A percentile compares a stretch with the other conserved stretches of the same genome.
Evolutionary conservation across 1,140 invertebrate species (phyloP).

Genomic region (Sycobia sp.): DNA sequence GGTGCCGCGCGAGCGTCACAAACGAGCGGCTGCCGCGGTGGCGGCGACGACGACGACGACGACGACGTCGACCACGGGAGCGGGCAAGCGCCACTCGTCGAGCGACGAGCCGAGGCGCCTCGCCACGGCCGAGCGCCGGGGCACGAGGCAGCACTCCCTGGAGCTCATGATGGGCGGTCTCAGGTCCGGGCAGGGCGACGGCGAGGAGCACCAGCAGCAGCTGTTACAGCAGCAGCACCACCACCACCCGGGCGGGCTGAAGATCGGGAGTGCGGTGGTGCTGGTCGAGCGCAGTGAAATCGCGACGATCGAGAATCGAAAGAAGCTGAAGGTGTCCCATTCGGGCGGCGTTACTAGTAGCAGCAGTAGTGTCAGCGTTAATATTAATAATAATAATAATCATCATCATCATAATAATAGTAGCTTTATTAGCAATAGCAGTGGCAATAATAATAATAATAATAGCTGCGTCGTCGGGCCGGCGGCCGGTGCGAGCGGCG

Average conservation of each 20-base stretch:
- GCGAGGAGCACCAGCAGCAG: no score
- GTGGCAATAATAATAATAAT: background rate
- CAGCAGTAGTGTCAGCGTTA: slow-evolving; percentile 4
- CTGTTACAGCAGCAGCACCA: background rate
- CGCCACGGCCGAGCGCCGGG: slow-evolving; percentile 10
- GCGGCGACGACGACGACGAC: slow-evolving; percentile 22
- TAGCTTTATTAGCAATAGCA: no score
- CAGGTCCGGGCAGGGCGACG: background rate
- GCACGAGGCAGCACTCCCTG: slow-evolving; percentile 2
- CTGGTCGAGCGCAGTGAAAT: slow-evolving; percentile 31
- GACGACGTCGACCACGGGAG: slow-evolving; percentile 37
- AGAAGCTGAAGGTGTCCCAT: slow-evolving; percentile 17
- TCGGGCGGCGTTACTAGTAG: background rate
- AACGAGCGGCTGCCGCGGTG: slow-evolving; percentile 36
- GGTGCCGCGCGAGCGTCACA: slow-evolving; percentile 48
- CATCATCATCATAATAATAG: no score
- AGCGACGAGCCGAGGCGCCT: slow-evolving; percentile 25
- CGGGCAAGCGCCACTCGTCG: slow-evolving; percentile 33
- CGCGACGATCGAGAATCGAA: slow-evolving; percentile 13
- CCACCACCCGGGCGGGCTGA: background rate
- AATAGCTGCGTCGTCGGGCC: no score
- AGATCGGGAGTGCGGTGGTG: slow-evolving; percentile 32
- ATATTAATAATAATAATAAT: no score
- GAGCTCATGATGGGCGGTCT: background rate
- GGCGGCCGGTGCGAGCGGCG: no score